These are phyloP conservation scores for Neodiprion virginianus DNA, from an alignment of 1,140 invertebrate species.

Conservation along the genomic window DNA sequence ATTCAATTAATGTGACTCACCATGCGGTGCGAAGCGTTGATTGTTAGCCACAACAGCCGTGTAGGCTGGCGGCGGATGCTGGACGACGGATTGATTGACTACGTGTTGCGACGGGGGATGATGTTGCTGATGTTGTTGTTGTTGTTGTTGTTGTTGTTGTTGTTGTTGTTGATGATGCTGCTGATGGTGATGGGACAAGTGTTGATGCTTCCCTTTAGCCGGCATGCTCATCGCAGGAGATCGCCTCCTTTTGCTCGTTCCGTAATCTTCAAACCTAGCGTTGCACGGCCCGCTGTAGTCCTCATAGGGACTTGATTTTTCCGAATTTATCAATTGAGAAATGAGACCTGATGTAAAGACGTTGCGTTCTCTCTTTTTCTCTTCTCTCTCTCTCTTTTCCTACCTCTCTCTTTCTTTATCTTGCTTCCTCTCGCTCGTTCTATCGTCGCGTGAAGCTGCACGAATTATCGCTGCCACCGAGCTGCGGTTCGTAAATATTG, in stretches of 20 bases:
- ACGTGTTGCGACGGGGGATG: conserved; percentile 25
- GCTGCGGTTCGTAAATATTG: too few relatives aligned
- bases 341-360: too few relatives aligned
- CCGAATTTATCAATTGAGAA: not conserved
- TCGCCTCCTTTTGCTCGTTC: conserved; percentile 39
- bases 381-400: too few relatives aligned
- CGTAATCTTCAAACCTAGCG: conserved; percentile 41
- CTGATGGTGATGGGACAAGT: conserved; percentile 39
- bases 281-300: conserved; percentile 39
- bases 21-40: conserved; percentile 41
- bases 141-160: conserved; percentile 34
- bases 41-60: conserved; percentile 42
- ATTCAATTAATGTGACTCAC: conserved; percentile 33
- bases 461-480: too few relatives aligned
- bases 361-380: too few relatives aligned
- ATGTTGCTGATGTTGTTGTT: conserved; percentile 32
- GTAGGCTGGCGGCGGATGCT: conserved; percentile 42
- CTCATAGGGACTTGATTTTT: conserved; percentile 45
- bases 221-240: conserved; percentile 51
- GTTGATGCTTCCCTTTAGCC: conserved; percentile 50
- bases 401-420: too few relatives aligned
- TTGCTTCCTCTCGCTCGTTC: too few relatives aligned
- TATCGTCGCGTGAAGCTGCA: too few relatives aligned
- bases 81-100: conserved; percentile 41
- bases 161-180: conserved; percentile 35